A percentile compares a stretch with the other conserved stretches of the same genome.
Conservation (phyloP, 2,113 vertebrate species). For the Zosterops japonicus region DNA sequence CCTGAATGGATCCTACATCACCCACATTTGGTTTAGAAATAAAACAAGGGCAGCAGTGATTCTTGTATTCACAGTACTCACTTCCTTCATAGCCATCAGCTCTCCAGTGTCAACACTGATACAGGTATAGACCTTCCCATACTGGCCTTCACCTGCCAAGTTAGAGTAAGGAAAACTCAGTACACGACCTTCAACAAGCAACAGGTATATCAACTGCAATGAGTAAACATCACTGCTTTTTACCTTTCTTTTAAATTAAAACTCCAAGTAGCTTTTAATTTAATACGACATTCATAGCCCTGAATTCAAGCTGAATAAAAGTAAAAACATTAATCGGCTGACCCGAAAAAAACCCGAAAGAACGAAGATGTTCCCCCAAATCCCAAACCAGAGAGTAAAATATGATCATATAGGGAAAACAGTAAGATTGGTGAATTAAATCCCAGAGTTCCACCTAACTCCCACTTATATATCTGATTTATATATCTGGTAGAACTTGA, state of each 20-base stretch:
- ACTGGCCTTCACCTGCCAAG: conserved; percentile 92
- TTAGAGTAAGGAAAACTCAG: not conserved
- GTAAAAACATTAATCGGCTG: not conserved
- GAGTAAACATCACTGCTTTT: not conserved
- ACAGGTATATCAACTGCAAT: not conserved
- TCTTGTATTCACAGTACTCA: conserved; percentile 59
- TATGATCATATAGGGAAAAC: not conserved
- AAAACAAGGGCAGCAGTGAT: not conserved
- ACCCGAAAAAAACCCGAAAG: not conserved
- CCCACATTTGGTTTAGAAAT: not conserved
- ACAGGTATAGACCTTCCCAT: conserved; percentile 98
- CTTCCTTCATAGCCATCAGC: conserved; percentile 99
- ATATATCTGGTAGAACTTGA: not conserved
- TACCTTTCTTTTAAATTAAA: not conserved
- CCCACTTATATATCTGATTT: not conserved
- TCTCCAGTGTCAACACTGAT: conserved; percentile 98
- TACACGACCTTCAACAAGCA: not conserved
- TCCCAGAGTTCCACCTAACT: not conserved
- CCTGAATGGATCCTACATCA: not conserved
- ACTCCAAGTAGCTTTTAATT: not conserved
- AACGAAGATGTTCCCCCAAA: not conserved
- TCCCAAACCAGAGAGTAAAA: not conserved
- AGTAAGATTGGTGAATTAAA: not conserved
- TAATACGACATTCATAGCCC: not conserved
- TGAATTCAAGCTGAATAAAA: not conserved